Base-by-base conservation (phyloP, 1,140 invertebrate species). In the Diorhabda carinulata region DNA sequence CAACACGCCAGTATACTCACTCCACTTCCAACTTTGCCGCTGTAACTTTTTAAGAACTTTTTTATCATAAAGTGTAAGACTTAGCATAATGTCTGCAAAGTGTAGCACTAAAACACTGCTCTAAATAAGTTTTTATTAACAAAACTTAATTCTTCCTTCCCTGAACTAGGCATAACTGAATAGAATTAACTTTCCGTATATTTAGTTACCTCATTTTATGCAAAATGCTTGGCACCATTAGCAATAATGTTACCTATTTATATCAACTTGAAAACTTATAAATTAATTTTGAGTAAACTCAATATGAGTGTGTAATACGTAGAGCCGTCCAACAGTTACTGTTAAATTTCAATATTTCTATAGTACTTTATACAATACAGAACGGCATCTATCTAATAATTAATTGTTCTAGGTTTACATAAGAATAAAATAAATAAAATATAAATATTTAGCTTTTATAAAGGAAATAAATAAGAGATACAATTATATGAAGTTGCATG, bases 131-230 rank as follows among this genome's bases (percentile, higher is more conserved):
- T 52, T 52, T 52, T 52, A 52, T 52, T 52, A 52, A 4, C 47
- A 52, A 52, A 52, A 52, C 47, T 52, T 52, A n/a, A 52, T 3
- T 52, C 47, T 52, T 52, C 47, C 6, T n/a, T 52, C 47, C 6
- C 47, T 52, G 6, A 52, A 52, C 47, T 4, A 52, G 47, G 47
- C n/a, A 52, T 52, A n/a, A 52, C 47, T 52, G 47, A 52, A 52
- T n/a, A 6, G n/a, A 52, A 3, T 52, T 52, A 52, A n/a, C n/a
- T 52, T n/a, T n/a, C 4, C 6, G 47, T 52, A 8, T 52, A 52
- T 52, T 52, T 52, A 52, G 47, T n/a, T 52, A 52, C 47, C n/a
- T 52, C n/a, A 52, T 52, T 52, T 52, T 52, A 52, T 52, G 47
- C 47, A 52, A n/a, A 52, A 52, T 52, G 47, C 25, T 52, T 52